Base-by-base conservation (phyloP, 2,888 invertebrate genomes). In the Cephus sareptanus region DNA sequence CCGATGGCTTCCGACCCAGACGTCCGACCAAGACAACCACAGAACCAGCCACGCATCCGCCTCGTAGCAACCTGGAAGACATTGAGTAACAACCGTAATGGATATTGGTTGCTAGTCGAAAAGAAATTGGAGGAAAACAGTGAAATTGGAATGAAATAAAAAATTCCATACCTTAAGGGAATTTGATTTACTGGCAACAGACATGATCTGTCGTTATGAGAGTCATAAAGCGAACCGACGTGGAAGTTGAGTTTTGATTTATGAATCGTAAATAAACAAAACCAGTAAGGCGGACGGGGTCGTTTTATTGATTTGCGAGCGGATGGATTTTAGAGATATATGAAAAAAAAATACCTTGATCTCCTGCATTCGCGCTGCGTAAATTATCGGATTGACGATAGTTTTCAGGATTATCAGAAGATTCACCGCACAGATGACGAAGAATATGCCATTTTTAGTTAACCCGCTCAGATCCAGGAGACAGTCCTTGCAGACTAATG, bases 311-410 rank as follows among this genome's bases (percentile, higher is more conserved):
- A 23, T 23, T 9, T 23, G 0, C 56, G 56, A 56, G 23, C 40
- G 23, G 23, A 15, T 40, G 40, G 6, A 15, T 6, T 23, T 40
- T 23, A 6, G 40, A 2, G 23, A 56, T 56, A 56, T 23, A 56
- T 23, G 9, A 2, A 9, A 4, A 23, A 40, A 56, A 15, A 30
- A 78, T 88, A 93, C 93, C 92, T 93, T 93, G 77, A 95, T 94
- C 85, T 95, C 95, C 78, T 93, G 93, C 93, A 95, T 94, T 77
- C 95, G 90, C 11, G 94, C 93, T 12, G 94, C 94, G 87, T 95
- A 95, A 76, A 95, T 94, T 81, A 95, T 94, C 0, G 95, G 94
- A 89, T 95, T 94, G 69, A 93, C 92, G 76, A 95, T 89, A 40
- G 94, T 94, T 87, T 95, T 95, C 81, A 94, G 89, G 75, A 95